Conservation (phyloP, 2,797 vertebrate species). For the Pelobates cultripes region DNA sequence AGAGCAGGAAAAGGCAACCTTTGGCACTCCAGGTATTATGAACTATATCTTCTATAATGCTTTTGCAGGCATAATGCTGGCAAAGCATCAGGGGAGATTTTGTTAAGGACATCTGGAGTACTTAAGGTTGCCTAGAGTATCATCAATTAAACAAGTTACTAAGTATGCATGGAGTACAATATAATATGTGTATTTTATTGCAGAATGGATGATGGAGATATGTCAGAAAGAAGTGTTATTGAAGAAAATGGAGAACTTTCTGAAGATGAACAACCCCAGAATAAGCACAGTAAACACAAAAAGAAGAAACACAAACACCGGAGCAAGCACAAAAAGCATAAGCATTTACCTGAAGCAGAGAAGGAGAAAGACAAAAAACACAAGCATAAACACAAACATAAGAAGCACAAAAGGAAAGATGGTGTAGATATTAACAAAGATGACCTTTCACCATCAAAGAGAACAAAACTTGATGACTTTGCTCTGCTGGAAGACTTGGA, state of each 20-base stretch:
- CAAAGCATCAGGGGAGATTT: too few relatives aligned
- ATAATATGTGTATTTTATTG: slow-evolving; percentile 44
- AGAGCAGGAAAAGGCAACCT: too few relatives aligned
- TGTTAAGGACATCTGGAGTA: too few relatives aligned
- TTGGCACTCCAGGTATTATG: too few relatives aligned
- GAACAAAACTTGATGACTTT: slow-evolving; percentile 88
- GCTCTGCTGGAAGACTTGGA: slow-evolving; percentile 95
- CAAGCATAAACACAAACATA: slow-evolving; percentile 95
- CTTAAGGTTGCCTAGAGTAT: too few relatives aligned
- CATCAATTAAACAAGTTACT: too few relatives aligned
- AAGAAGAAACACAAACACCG: slow-evolving; percentile 99
- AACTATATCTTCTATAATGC: too few relatives aligned
- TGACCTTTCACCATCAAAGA: slow-evolving; percentile 78
- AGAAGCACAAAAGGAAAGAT: slow-evolving; percentile 96
- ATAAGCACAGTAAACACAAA: slow-evolving; percentile 89
- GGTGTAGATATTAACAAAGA: slow-evolving; percentile 68
- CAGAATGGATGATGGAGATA: slow-evolving; percentile 88
- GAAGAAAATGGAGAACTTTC: slow-evolving; percentile 95
- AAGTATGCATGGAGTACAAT: too few relatives aligned
- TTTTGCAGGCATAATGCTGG: too few relatives aligned
- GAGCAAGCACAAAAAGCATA: slow-evolving; percentile 98
- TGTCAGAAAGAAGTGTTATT: slow-evolving; percentile 85
- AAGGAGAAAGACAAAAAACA: slow-evolving; percentile 84
- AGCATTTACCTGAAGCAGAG: slow-evolving; percentile 91
- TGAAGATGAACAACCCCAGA: slow-evolving; percentile 82